A percentile compares a stretch with the other conserved stretches of the same genome.
Evolutionary conservation across 2,113 vertebrate species (phyloP).

Genomic region (Maccullochella peelii): DNA sequence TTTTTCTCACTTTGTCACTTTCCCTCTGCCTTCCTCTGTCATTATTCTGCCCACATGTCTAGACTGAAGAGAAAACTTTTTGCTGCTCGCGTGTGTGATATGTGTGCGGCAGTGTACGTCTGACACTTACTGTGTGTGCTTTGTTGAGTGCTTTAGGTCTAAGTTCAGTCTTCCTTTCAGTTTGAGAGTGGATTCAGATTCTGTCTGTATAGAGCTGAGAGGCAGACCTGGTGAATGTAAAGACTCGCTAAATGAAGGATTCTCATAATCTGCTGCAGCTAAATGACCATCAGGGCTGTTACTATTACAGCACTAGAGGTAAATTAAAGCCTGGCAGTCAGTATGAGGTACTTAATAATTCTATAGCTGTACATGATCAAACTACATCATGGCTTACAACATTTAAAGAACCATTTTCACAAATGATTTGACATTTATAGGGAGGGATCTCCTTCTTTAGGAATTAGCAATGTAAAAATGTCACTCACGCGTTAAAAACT

Average conservation of each 20-base stretch:
- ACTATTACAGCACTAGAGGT: conserved; percentile 1
- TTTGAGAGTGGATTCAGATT: conserved; percentile 20
- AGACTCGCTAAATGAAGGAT: conserved; percentile 10
- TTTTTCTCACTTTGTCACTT: conserved; percentile 62
- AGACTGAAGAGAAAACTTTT: conserved; percentile 62
- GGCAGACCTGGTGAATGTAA: conserved; percentile 15
- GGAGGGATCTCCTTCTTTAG: background rate
- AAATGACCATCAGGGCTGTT: conserved; percentile 24
- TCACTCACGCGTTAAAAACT: background rate
- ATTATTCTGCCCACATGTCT: conserved; percentile 76
- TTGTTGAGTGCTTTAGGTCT: conserved; percentile 28
- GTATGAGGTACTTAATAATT: background rate
- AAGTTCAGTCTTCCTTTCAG: conserved; percentile 38
- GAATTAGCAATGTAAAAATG: background rate
- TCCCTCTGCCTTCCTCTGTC: conserved; percentile 59
- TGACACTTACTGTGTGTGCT: background rate
- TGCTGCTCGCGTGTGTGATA: conserved; percentile 36
- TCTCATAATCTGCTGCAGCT: conserved; percentile 9
- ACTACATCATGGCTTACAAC: background rate
- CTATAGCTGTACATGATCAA: background rate
- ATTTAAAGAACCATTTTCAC: background rate
- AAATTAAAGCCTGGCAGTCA: background rate
- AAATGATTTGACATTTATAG: background rate
- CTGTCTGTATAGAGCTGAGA: conserved; percentile 1
- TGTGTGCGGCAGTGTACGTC: conserved; percentile 26